Conservation (phyloP, 2,888 invertebrate genomes). For the Deilephila elpenor region DNA sequence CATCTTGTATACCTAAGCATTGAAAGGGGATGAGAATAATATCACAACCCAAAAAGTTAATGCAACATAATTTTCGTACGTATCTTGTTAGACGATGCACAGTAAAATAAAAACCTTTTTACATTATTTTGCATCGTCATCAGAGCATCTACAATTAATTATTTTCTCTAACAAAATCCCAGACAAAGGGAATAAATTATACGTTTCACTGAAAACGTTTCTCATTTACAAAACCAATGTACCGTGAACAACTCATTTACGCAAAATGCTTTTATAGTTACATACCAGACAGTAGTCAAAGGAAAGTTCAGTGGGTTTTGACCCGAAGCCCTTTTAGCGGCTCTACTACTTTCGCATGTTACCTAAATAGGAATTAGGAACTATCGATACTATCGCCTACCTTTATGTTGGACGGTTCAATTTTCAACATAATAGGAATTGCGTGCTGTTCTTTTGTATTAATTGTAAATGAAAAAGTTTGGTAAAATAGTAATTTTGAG, state of each 20-base stretch:
- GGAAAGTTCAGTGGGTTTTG: slow-evolving; percentile 18
- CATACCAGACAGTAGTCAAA: neutral
- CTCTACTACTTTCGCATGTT: slow-evolving; percentile 2
- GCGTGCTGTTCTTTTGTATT: too few species aligned
- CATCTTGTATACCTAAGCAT: neutral
- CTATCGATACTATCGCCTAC: neutral
- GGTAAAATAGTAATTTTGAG: too few species aligned
- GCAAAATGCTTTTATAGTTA: slow-evolving; percentile 15
- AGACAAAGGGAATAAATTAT: slow-evolving; percentile 24
- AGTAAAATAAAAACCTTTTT: too few species aligned
- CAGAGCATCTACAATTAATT: neutral
- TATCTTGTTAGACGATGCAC: too few species aligned
- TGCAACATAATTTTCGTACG: neutral
- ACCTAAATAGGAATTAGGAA: neutral
- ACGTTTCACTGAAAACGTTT: slow-evolving; percentile 37
- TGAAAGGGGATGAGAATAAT: neutral
- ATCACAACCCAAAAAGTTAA: neutral
- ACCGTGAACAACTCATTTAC: slow-evolving; percentile 31
- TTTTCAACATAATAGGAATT: neutral
- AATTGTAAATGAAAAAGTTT: too few species aligned
- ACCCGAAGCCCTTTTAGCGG: neutral
- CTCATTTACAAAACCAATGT: slow-evolving; percentile 36
- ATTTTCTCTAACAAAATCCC: slow-evolving; percentile 16
- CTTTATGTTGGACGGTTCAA: too few species aligned
- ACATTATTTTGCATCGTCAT: too few species aligned